phyloP scores from a whole-genome alignment of 2,113 vertebrate species.

The Meriones unguiculatus region DNA sequence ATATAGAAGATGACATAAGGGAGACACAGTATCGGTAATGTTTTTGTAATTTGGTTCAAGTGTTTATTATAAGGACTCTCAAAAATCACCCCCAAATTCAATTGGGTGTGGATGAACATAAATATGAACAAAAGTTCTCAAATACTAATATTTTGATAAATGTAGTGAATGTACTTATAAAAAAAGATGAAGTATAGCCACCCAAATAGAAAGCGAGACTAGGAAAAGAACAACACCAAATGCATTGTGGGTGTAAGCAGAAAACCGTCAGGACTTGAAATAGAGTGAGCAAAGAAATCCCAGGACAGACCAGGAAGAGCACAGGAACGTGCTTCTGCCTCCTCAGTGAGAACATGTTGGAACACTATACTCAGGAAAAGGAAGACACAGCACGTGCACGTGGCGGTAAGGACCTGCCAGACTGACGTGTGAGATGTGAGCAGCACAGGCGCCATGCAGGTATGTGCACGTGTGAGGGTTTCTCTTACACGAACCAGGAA shows the following conservation, averaged over 20 bases:
- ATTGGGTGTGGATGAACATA: background rate
- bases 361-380: conserved; percentile 12
- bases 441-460: background rate
- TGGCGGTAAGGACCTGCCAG: conserved; percentile 59
- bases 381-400: conserved; percentile 10
- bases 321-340: conserved; percentile 47
- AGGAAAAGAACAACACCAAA: background rate
- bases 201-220: background rate
- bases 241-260: background rate
- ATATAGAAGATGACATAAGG: background rate
- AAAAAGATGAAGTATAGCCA: conserved; percentile 29
- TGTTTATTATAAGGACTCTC: conserved; percentile 5
- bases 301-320: conserved; percentile 1
- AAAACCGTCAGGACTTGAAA: conserved; percentile 12
- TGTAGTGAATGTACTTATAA: background rate
- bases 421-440: conserved; percentile 65
- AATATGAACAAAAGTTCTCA: background rate
- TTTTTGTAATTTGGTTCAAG: conserved; percentile 33
- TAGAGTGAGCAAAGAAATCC: conserved; percentile 50
- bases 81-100: conserved; percentile 48
- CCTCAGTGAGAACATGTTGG: conserved; percentile 40
- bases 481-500: conserved; percentile 7
- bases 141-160: conserved; percentile 44
- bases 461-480: background rate
- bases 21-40: background rate